Conservation (phyloP, 2,888 invertebrate species). For the Callinectes sapidus region DNA sequence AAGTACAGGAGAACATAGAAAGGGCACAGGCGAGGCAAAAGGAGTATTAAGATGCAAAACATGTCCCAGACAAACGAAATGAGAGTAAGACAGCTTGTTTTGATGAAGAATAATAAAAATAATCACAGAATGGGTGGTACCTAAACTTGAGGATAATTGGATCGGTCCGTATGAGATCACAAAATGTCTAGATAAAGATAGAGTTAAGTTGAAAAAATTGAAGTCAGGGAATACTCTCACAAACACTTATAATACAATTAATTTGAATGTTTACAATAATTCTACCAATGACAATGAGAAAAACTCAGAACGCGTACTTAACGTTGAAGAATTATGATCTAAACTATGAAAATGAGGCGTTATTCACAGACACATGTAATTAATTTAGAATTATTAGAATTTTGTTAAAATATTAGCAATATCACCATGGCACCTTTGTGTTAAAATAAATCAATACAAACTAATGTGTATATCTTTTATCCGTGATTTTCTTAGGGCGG, state of each 20-base stretch:
- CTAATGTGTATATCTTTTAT: too few species aligned
- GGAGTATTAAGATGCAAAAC: constrained; percentile 1
- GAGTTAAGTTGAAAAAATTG: constrained; percentile 8
- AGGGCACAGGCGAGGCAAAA: background rate
- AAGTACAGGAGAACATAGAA: constrained; percentile 9
- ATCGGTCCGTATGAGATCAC: constrained; percentile 15
- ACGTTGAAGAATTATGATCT: background rate
- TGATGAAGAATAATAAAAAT: constrained; percentile 15
- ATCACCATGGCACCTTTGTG: too few species aligned
- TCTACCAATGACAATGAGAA: constrained; percentile 15
- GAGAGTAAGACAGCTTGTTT: constrained; percentile 1
- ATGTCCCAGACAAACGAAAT: constrained; percentile 15
- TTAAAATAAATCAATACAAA: too few species aligned
- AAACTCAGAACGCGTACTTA: constrained; percentile 15
- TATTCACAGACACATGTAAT: too few species aligned
- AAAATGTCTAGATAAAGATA: constrained; percentile 9
- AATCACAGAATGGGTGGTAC: constrained; percentile 15
- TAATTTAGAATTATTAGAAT: too few species aligned
- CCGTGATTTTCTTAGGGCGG: too few species aligned
- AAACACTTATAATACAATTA: background rate
- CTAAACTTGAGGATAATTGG: constrained; percentile 7
- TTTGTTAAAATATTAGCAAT: too few species aligned
- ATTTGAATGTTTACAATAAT: background rate
- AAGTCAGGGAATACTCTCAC: constrained; percentile 7
- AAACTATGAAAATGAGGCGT: too few species aligned